These are phyloP conservation scores for Diadegma fenestrale DNA, from an alignment of 2,888 invertebrate species.

Conservation along the genomic window DNA sequence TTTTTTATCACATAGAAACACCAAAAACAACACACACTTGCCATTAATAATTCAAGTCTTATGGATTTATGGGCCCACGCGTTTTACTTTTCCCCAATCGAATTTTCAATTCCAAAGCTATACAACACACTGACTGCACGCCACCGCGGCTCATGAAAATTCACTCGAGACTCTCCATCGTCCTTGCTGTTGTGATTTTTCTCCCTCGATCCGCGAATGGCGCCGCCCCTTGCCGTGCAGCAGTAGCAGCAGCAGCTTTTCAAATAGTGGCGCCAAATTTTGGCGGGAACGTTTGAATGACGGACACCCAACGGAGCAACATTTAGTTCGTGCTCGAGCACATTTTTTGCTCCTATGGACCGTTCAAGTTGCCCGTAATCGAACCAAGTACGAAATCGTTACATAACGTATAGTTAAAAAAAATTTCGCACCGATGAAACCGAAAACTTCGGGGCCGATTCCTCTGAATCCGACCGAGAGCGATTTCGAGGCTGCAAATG, in stretches of 20 bases:
- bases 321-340: too few species aligned
- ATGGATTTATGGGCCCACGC: constrained; percentile 20
- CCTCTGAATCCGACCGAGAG: too few species aligned
- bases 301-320: too few species aligned
- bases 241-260: too few species aligned
- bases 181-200: neutral
- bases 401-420: too few species aligned
- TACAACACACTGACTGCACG: constrained; percentile 3
- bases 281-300: too few species aligned
- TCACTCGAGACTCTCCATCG: constrained; percentile 12
- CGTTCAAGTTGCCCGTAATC: too few species aligned
- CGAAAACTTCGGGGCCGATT: too few species aligned
- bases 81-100: constrained; percentile 37
- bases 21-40: neutral
- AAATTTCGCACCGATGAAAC: too few species aligned
- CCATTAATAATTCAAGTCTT: neutral
- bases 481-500: too few species aligned
- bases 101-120: constrained; percentile 40
- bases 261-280: neutral
- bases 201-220: neutral
- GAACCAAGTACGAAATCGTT: too few species aligned
- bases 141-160: constrained; percentile 45
- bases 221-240: neutral
- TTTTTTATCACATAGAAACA: neutral
- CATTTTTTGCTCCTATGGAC: too few species aligned